These are phyloP conservation scores for Meles meles DNA, from an alignment of 2,113 vertebrate genomes.

Conservation along the genomic window DNA sequence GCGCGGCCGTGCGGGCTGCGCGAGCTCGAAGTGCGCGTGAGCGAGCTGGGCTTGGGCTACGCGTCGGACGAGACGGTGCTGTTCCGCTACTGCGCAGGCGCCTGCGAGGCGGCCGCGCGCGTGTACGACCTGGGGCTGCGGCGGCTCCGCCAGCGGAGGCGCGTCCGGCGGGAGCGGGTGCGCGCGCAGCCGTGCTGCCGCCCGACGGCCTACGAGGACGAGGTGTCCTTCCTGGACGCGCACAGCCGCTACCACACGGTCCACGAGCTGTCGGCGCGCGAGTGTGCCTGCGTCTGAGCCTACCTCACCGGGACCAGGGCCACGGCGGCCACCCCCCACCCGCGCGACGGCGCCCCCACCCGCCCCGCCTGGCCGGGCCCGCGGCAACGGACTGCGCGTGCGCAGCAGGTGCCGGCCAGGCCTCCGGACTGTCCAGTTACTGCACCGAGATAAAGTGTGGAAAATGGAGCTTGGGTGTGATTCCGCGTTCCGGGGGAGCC, in stretches of 20 bases:
- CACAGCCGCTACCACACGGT: slow-evolving; percentile 91
- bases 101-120: slow-evolving; percentile 84
- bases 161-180: slow-evolving; percentile 82
- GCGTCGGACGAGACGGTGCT: slow-evolving; percentile 92
- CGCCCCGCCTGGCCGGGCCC: neutral
- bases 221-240: slow-evolving; percentile 92
- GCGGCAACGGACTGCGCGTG: neutral
- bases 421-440: neutral
- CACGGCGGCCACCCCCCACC: neutral
- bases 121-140: slow-evolving; percentile 94
- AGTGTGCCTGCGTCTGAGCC: slow-evolving; percentile 94
- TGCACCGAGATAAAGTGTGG: slow-evolving; percentile 59
- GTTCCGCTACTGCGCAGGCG: slow-evolving; percentile 96
- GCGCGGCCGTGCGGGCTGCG: slow-evolving; percentile 84
- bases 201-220: slow-evolving; percentile 90
- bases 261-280: slow-evolving; percentile 92
- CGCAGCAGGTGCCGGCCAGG: neutral
- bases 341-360: neutral
- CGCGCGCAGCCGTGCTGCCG: slow-evolving; percentile 92
- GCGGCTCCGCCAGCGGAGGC: slow-evolving; percentile 84
- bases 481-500: neutral
- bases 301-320: slow-evolving; percentile 57
- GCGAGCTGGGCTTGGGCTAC: slow-evolving; percentile 93
- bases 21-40: slow-evolving; percentile 91
- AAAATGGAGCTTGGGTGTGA: neutral